Evolutionary conservation across 2,888 invertebrate genomes (phyloP).

Genomic region (Ceraclea dissimilis): DNA sequence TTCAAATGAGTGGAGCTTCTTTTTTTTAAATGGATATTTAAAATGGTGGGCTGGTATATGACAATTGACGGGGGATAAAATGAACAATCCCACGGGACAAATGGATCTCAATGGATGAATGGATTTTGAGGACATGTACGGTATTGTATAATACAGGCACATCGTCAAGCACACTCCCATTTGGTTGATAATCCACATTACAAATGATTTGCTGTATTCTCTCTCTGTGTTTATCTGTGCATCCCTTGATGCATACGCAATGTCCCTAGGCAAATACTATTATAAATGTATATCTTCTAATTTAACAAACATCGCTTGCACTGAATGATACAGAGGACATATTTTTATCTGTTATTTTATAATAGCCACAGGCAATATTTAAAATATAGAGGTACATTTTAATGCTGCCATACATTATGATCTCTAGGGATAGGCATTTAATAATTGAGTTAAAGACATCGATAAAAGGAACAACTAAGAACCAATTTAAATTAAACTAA

Average conservation of each 20-base stretch:
- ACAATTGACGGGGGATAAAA: slow-evolving; percentile 16
- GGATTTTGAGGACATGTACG: slow-evolving; percentile 9
- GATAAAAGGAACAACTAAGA: no score
- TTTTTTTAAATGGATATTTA: neutral
- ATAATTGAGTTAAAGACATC: no score
- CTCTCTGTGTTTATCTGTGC: slow-evolving; percentile 1
- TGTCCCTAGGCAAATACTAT: neutral
- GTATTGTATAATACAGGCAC: slow-evolving; percentile 13
- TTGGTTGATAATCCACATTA: slow-evolving; percentile 16
- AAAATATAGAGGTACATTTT: no score
- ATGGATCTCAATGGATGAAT: neutral
- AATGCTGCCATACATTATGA: no score
- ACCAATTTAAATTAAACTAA: no score
- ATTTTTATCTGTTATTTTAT: no score
- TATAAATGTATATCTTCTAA: no score
- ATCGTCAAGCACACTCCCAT: slow-evolving; percentile 18
- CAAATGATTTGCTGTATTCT: slow-evolving; percentile 12
- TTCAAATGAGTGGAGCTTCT: slow-evolving; percentile 11
- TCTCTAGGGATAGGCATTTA: no score
- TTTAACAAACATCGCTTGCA: no score
- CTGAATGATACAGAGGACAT: no score
- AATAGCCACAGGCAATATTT: no score
- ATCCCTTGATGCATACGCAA: neutral
- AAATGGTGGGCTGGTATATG: slow-evolving; percentile 11
- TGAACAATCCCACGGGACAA: slow-evolving; percentile 18